Evolutionary conservation across 1,140 invertebrate genomes (phyloP), one percentile per base, ranked within the genome.

Genomic region (Ridgeia piscesae): DNA sequence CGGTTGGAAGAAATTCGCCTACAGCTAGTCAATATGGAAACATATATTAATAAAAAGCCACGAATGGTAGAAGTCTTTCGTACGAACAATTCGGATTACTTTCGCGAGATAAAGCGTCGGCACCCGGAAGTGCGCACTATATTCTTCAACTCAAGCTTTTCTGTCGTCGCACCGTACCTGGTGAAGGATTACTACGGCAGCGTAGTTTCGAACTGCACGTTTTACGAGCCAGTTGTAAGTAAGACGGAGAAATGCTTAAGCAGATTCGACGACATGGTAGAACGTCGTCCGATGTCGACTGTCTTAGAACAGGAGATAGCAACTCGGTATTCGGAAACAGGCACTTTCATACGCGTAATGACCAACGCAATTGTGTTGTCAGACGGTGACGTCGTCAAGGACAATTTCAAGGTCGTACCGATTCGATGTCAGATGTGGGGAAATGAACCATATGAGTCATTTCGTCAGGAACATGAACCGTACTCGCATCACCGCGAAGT

Each of bases 401-500:
- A 77, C 17, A 77, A 77, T 77, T 77, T 77, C 58, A 77, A 8
- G 58, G 17, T 77, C 6, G 27, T 77, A 77, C 58, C 58, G 17
- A 77, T 27, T 77, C 58, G 58, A 77, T 77, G 58, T 77, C 58
- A 77, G 58, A 31, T 77, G 58, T 21, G 2, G 2, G 58, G 58
- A 77, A 17, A 31, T 17, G 58, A 77, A 9, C 11, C 14, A 31
- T 77, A 21, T 0, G 11, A 21, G 14, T 77, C 11, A 4, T 77
- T 77, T 21, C 17, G 27, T 8, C 58, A 9, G 89, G 17, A 34
- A 34, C 35, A 93, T 34, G 35, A 35, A 42, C 48, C 89, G 21
- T 90, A 90, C 33, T 17, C 89, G 0, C 35, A 17, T 34, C 89
- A 91, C 91, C 33, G 34, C 33, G 91, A 91, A 91, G 34, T 91